Percentiles rank a stretch among this genome's conserved stretches.
phyloP scores from a whole-genome alignment of 2,888 invertebrate species.

The Thereva nobilitata region DNA sequence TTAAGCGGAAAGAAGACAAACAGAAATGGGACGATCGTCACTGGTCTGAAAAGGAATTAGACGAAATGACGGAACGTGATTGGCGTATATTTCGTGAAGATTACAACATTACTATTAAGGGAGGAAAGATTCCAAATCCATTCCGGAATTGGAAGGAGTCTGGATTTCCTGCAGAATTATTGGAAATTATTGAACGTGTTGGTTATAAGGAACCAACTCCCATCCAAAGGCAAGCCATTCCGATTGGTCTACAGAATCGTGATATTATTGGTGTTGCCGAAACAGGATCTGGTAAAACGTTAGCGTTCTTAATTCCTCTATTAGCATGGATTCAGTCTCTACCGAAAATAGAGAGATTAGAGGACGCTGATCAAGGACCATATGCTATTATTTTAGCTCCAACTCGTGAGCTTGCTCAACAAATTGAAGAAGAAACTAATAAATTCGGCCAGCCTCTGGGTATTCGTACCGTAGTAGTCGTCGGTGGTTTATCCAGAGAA shows the following conservation, averaged over 20 bases:
- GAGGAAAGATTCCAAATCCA: conserved; percentile 95
- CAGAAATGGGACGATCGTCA: conserved; percentile 99
- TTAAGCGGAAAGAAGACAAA: conserved; percentile 94
- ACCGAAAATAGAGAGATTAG: conserved; percentile 91
- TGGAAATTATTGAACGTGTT: conserved; percentile 91
- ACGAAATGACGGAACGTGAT: conserved; percentile 98
- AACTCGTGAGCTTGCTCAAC: conserved; percentile 98
- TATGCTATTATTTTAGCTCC: conserved; percentile 99
- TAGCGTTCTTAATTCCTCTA: conserved; percentile 96
- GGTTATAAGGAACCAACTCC: conserved; percentile 99
- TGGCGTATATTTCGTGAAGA: conserved; percentile 99
- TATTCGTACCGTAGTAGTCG: conserved; percentile 95
- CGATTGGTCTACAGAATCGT: conserved; percentile 91
- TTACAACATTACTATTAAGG: conserved; percentile 97
- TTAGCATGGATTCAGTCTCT: conserved; percentile 97
- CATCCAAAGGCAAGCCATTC: conserved; percentile 98
- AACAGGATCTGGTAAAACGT: conserved; percentile 98
- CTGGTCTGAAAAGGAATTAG: conserved; percentile 93
- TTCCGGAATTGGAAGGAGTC: conserved; percentile 95
- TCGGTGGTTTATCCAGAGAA: conserved; percentile 95
- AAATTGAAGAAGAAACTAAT: conserved; percentile 98
- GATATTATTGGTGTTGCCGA: conserved; percentile 99
- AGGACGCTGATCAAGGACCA: conserved; percentile 93
- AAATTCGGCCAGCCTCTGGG: conserved; percentile 94
- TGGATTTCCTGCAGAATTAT: conserved; percentile 82